These are phyloP conservation scores for Actias luna DNA, from an alignment of 2,888 invertebrate species.

Conservation along the genomic window DNA sequence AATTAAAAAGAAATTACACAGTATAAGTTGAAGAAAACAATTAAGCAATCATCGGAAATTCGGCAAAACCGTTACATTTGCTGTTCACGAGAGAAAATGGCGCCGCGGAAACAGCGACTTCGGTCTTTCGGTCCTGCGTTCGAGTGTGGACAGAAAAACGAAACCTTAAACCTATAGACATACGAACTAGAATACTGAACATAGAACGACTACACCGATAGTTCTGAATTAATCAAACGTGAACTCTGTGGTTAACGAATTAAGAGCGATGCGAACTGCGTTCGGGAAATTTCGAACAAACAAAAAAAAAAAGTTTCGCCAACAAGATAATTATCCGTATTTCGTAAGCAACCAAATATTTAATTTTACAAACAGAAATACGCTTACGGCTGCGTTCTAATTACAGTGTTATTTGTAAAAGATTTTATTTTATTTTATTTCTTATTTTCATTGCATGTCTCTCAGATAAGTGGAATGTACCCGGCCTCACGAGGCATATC, in stretches of 20 bases:
- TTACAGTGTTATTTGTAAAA: conserved; percentile 46
- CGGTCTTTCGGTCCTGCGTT: background rate
- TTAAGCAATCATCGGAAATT: conserved; percentile 73
- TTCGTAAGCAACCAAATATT: conserved; percentile 71
- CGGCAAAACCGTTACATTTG: conserved; percentile 62
- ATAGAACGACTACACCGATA: background rate
- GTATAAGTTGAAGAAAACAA: conserved; percentile 42
- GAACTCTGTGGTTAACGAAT: conserved; percentile 20
- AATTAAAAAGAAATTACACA: conserved; percentile 10
- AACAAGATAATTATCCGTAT: conserved; percentile 70
- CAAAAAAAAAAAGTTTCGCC: conserved; percentile 26
- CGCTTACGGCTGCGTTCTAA: conserved; percentile 54
- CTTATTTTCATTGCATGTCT: background rate
- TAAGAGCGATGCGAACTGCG: conserved; percentile 28
- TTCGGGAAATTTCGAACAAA: conserved; percentile 1
- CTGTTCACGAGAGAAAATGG: background rate
- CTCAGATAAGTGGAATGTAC: background rate
- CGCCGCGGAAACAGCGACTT: background rate
- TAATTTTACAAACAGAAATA: conserved; percentile 54
- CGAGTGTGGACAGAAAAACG: background rate
- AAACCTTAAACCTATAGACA: background rate
- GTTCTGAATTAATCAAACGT: conserved; percentile 1
- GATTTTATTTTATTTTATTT: conserved; percentile 35
- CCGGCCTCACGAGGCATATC: background rate
- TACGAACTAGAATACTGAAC: background rate